Percentiles rank a stretch among this genome's conserved stretches.
Conservation (phyloP, 2,888 invertebrate species). For the Eueremaeus valkanovi region DNA sequence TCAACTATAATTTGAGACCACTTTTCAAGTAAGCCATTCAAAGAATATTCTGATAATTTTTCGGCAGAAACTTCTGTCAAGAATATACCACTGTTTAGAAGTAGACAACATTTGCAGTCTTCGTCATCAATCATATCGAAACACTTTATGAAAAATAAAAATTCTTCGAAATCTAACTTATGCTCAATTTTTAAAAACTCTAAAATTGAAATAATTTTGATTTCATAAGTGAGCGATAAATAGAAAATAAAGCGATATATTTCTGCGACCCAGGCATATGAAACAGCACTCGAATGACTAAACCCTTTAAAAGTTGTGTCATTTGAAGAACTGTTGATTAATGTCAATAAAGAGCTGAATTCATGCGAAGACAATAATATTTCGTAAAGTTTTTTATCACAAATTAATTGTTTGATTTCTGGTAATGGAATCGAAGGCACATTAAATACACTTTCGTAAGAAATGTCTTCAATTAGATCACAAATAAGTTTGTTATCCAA, state of each 20-base stretch:
- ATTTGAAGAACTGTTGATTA: neutral
- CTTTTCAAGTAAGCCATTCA: constrained; percentile 2
- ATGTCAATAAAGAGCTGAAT: neutral
- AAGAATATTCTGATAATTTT: neutral
- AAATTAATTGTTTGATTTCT: constrained; percentile 1
- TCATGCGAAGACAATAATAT: constrained; percentile 14
- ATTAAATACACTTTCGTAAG: constrained; percentile 7
- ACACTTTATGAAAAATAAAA: neutral
- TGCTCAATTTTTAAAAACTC: neutral
- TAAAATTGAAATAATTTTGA: neutral
- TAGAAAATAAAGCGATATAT: constrained; percentile 23
- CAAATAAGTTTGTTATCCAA: neutral
- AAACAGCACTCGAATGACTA: neutral
- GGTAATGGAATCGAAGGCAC: neutral
- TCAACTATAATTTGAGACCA: constrained; percentile 21
- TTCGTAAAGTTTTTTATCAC: neutral
- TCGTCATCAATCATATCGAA: neutral
- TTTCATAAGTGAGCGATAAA: neutral
- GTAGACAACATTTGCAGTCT: neutral
- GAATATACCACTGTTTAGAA: neutral
- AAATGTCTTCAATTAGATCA: constrained; percentile 13
- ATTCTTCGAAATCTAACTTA: neutral
- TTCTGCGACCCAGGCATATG: neutral
- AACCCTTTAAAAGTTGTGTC: neutral
- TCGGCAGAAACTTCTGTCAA: neutral